Evolutionary conservation across 1,140 invertebrate genomes (phyloP).

Genomic region (Tetraneura akinire): DNA sequence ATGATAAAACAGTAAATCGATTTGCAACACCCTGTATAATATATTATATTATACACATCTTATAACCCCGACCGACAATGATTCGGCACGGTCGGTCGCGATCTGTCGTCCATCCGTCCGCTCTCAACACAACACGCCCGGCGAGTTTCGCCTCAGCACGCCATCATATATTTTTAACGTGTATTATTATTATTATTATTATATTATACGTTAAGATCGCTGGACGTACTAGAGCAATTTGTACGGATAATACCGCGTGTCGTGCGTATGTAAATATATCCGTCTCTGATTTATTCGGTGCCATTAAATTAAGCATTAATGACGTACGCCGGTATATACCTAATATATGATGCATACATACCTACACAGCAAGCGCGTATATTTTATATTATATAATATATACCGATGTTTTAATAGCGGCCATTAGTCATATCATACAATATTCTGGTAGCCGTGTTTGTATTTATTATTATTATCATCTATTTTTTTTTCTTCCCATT

Average conservation of each 20-base stretch:
- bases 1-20: no score
- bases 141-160: conserved; percentile 6
- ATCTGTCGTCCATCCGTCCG: background rate
- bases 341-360: no score
- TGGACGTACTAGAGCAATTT: conserved; percentile 39
- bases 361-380: no score
- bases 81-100: conserved; percentile 26
- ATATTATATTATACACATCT: no score
- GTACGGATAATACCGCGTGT: conserved; percentile 37
- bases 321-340: background rate
- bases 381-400: conserved; percentile 9
- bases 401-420: conserved; percentile 29
- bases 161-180: background rate
- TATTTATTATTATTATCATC: conserved; percentile 33
- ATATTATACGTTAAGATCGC: no score
- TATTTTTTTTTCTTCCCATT: conserved; percentile 3
- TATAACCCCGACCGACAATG: no score
- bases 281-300: conserved; percentile 44
- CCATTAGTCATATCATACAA: conserved; percentile 39
- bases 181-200: no score
- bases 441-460: conserved; percentile 43
- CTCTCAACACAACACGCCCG: background rate
- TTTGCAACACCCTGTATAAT: no score
- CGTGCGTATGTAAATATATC: conserved; percentile 48
- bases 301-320: conserved; percentile 49